phyloP scores from a whole-genome alignment of 2,797 vertebrate species.

The Sus cebifrons region DNA sequence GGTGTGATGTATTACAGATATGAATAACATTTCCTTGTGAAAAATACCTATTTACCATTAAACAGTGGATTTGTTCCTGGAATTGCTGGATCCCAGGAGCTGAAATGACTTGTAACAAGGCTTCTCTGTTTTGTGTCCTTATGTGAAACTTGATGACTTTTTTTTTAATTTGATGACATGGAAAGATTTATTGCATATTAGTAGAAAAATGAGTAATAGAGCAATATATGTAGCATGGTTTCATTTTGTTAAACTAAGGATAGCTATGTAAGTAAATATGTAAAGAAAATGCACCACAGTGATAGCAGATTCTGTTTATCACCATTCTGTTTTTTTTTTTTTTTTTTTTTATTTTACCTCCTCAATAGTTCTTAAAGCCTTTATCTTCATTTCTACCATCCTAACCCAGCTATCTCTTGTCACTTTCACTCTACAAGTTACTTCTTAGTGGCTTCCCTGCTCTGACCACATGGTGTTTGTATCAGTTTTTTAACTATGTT shows the following conservation, averaged over 20 bases:
- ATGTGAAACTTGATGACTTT: background rate
- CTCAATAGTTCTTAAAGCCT: slow-evolving; percentile 22
- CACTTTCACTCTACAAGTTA: background rate
- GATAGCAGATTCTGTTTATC: background rate
- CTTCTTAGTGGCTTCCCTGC: background rate
- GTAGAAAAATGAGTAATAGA: background rate
- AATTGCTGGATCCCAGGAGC: background rate
- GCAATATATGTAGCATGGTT: background rate
- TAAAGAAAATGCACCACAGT: background rate
- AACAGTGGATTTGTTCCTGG: slow-evolving; percentile 22
- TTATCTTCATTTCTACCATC: background rate
- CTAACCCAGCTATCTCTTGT: background rate
- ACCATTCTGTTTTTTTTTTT: background rate
- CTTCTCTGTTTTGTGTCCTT: slow-evolving; percentile 48
- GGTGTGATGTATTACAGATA: background rate
- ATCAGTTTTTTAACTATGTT: slow-evolving; percentile 26
- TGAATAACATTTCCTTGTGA: slow-evolving; percentile 48
- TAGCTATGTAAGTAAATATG: background rate
- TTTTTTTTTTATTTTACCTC: background rate
- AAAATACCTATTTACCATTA: slow-evolving; percentile 22
- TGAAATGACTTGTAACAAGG: background rate
- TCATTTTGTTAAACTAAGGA: slow-evolving; percentile 53
- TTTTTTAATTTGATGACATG: slow-evolving; percentile 23
- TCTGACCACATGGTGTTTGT: background rate
- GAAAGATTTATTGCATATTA: background rate